Conservation (phyloP, 2,797 vertebrate genomes). For the Microchirus variegatus region DNA sequence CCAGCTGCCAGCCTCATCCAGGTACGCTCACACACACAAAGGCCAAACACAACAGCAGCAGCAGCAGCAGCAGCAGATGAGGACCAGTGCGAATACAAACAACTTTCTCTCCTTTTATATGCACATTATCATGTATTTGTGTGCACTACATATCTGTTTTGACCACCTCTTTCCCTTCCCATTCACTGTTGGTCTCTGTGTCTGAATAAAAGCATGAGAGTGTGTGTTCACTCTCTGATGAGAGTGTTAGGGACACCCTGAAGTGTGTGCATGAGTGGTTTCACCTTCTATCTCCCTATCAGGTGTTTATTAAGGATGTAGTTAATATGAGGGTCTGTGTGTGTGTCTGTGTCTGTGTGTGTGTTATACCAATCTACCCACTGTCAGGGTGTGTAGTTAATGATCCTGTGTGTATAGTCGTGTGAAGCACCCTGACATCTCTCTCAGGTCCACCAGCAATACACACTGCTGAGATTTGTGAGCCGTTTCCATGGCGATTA, state of each 20-base stretch:
- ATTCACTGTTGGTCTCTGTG: constrained; percentile 4
- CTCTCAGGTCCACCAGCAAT: constrained; percentile 44
- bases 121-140: background rate
- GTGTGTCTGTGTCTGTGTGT: constrained; percentile 12
- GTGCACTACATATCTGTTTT: background rate
- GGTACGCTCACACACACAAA: constrained; percentile 74
- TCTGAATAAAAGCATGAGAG: constrained; percentile 13
- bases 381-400: constrained; percentile 20
- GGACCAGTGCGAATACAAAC: constrained; percentile 9
- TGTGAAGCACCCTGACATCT: constrained; percentile 28
- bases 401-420: background rate
- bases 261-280: constrained; percentile 8
- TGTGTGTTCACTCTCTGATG: constrained; percentile 9
- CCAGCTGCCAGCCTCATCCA: constrained; percentile 98
- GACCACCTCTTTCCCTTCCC: background rate
- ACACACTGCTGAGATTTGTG: constrained; percentile 55
- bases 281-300: constrained; percentile 13
- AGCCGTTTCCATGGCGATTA: constrained; percentile 52
- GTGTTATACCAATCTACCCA: constrained; percentile 5
- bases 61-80: constrained; percentile 32
- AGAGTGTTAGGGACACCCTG: constrained; percentile 4
- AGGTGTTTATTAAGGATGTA: constrained; percentile 40
- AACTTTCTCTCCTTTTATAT: background rate
- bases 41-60: background rate
- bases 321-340: constrained; percentile 3